Evolutionary conservation across 2,888 invertebrate species (phyloP), one percentile per base, ranked within the genome.

Genomic region (Orthosia incerta): DNA sequence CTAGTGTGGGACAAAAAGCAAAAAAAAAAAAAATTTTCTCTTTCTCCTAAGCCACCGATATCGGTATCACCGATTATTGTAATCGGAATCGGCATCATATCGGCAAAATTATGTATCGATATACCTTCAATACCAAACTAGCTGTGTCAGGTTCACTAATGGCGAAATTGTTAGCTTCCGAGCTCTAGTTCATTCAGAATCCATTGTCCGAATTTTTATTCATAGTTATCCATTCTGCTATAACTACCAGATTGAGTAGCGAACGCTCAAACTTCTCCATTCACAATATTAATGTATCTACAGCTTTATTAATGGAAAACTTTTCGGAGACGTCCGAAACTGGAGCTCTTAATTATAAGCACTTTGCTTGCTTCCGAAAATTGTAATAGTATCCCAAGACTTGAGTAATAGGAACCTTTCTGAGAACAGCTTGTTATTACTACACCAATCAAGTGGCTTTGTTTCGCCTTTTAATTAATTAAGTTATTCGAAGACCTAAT

Each of bases 331-430:
- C 12, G 26, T 23, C 50, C 48, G 73, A 2, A 63, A 50, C 67
- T 18, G 39, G 74, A 79, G 56, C 59, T 56, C 53, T 67, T 72
- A 68, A 83, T 80, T 82, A 78, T 66, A 39, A 72, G 65, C 68
- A 65, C 62, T 73, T 59, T 50, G 45, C 53, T 67, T 31, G 26
- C 20, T 48, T 57, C 26, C n/a, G 67, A 67, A 83, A 60, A 83
- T 73, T 78, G 26, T 70, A 67, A 61, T 65, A 20, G 57, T 77
- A 67, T 23, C 20, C 26, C 23, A 57, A 26, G 46, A 71, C 39
- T 13, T 45, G 48, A 46, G 26, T 68, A 74, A 67, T 20, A 61
- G 4, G 53, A 57, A 64, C 63, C 16, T 1, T 50, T 45, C 31
- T 23, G 31, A 70, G 31, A 7, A 50, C 45, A 12, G 48, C 51